A percentile compares a stretch with the other conserved stretches of the same genome.
phyloP scores from a whole-genome alignment of 2,113 vertebrate genomes.

The Zeus faber region DNA sequence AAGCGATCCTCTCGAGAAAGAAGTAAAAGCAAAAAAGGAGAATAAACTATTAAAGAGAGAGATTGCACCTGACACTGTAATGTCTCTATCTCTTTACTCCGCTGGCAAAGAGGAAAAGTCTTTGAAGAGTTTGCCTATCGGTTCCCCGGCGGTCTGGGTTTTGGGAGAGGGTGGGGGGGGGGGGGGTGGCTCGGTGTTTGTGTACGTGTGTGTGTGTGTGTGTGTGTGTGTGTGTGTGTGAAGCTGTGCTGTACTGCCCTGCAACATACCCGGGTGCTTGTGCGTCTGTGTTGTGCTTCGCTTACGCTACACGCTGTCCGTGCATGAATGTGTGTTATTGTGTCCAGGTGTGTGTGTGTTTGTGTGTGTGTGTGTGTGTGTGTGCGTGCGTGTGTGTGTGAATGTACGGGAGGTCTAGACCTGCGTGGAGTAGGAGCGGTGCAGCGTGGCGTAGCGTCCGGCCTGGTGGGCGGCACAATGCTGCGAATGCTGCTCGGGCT shows the following conservation, averaged over 20 bases:
- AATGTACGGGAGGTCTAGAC: slow-evolving; percentile 54
- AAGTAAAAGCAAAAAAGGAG: too few species aligned
- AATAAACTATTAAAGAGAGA: too few species aligned
- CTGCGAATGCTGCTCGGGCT: slow-evolving; percentile 53
- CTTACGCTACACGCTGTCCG: too few species aligned
- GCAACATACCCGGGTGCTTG: too few species aligned
- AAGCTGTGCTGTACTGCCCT: background rate
- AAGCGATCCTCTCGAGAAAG: too few species aligned
- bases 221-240: background rate
- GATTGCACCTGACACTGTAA: background rate
- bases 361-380: background rate
- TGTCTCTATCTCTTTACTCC: slow-evolving; percentile 21
- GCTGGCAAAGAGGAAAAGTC: slow-evolving; percentile 44
- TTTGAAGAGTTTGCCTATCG: slow-evolving; percentile 59
- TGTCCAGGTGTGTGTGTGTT: background rate
- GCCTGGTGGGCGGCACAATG: slow-evolving; percentile 53
- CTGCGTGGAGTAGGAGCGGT: slow-evolving; percentile 71
- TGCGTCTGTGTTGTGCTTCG: too few species aligned
- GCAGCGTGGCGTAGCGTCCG: slow-evolving; percentile 44
- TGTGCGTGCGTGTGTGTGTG: background rate
- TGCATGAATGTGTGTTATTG: background rate
- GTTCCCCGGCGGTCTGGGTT: slow-evolving; percentile 59
- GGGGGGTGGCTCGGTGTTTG: too few species aligned
- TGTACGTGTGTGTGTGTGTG: slow-evolving; percentile 10
- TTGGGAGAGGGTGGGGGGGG: slow-evolving; percentile 18